These are phyloP conservation scores for Sebastes aleutianus DNA, from an alignment of 2,797 vertebrate species.

Conservation along the genomic window DNA sequence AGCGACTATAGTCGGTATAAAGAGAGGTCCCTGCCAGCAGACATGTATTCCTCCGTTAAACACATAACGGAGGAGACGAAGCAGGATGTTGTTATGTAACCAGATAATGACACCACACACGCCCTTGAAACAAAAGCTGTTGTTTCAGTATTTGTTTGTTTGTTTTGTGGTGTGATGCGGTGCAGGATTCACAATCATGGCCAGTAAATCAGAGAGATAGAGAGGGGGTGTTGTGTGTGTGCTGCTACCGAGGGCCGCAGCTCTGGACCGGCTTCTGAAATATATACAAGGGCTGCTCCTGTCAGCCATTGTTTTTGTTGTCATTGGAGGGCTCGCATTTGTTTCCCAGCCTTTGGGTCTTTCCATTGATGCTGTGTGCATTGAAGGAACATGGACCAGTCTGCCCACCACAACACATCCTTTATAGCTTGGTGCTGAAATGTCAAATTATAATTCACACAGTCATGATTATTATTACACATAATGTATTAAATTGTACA, in stretches of 20 bases:
- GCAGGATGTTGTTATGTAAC: conserved; percentile 82
- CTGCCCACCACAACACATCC: neutral
- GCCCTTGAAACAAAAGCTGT: conserved; percentile 82
- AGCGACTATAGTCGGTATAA: neutral
- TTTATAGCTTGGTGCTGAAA: neutral
- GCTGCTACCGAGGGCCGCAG: conserved; percentile 19
- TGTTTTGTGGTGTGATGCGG: conserved; percentile 2
- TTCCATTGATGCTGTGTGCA: neutral
- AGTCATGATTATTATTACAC: neutral
- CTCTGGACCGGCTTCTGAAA: conserved; percentile 36
- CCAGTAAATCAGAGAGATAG: conserved; percentile 16
- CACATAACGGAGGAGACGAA: conserved; percentile 34
- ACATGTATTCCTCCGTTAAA: neutral
- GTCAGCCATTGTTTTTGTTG: conserved; percentile 82
- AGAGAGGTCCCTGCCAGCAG: neutral
- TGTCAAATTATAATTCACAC: neutral
- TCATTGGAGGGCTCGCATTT: conserved; percentile 63
- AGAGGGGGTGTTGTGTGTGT: neutral
- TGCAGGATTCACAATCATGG: conserved; percentile 9
- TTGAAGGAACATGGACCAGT: neutral
- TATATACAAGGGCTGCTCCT: conserved; percentile 43
- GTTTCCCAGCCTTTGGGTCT: conserved; percentile 16
- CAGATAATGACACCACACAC: conserved; percentile 75
- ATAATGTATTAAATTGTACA: neutral
- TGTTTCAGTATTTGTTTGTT: conserved; percentile 65